Percentiles rank a stretch among this genome's conserved stretches.
Conservation (phyloP, 2,113 vertebrate genomes). For the Catharus fuscescens region DNA sequence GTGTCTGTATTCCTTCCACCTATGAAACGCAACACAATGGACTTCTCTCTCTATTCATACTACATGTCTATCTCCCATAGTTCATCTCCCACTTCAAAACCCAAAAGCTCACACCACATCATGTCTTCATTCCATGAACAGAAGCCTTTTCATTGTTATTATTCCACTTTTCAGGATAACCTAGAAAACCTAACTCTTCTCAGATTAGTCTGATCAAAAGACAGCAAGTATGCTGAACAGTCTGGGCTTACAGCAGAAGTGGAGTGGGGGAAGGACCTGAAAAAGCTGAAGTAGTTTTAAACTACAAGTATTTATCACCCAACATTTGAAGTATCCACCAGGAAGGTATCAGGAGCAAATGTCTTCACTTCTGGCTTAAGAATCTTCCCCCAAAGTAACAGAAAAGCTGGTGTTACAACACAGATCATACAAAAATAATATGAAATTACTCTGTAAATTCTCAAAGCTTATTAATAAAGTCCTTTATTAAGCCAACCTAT, state of each 20-base stretch:
- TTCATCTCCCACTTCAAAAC: neutral
- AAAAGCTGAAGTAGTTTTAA: neutral
- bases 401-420: neutral
- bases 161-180: neutral
- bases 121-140: neutral
- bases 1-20: neutral
- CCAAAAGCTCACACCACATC: neutral
- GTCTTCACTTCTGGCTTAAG: neutral
- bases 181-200: neutral
- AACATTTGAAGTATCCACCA: neutral
- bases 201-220: neutral
- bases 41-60: neutral
- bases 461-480: neutral
- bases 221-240: neutral
- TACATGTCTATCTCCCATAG: neutral
- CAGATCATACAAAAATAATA: neutral
- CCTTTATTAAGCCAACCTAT: neutral
- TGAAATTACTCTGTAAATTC: neutral
- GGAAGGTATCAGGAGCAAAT: neutral
- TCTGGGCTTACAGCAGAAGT: neutral
- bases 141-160: neutral
- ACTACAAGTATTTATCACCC: neutral
- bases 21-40: neutral
- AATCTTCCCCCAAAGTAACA: neutral
- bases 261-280: accelerated